phyloP scores from a whole-genome alignment of 2,113 vertebrate genomes.

The Aegotheles bennettii region DNA sequence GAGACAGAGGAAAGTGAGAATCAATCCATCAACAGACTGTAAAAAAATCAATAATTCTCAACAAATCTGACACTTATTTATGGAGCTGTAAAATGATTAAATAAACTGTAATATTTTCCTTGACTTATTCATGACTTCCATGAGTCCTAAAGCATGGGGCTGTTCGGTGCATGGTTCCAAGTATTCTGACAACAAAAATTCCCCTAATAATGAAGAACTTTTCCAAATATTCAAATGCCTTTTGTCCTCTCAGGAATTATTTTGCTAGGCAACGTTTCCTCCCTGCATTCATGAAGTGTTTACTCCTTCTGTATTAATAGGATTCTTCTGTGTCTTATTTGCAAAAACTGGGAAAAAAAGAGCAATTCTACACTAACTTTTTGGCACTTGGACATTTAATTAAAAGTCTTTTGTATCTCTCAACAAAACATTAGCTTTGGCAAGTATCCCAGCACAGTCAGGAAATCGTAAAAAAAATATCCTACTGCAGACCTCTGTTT shows the following conservation, averaged over 20 bases:
- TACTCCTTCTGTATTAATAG: not conserved
- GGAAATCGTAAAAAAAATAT: conserved; percentile 1
- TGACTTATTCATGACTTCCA: not conserved
- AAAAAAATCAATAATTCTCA: not conserved
- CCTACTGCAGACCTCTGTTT: not conserved
- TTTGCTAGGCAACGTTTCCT: not conserved
- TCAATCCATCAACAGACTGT: not conserved
- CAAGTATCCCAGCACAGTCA: not conserved
- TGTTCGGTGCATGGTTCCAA: not conserved
- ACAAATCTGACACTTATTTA: not conserved
- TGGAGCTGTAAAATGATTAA: conserved; percentile 9
- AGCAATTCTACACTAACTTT: not conserved
- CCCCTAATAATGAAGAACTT: not conserved
- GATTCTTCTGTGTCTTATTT: not conserved
- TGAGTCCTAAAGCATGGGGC: not conserved
- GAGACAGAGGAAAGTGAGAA: conserved; percentile 11
- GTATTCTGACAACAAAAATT: not conserved
- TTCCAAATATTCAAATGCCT: not conserved
- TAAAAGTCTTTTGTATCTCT: not conserved
- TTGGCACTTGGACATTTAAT: not conserved
- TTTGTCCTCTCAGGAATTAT: not conserved
- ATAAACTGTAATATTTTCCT: not conserved
- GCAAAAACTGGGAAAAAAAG: not conserved
- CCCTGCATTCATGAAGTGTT: not conserved
- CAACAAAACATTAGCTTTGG: conserved; percentile 5